These are phyloP conservation scores for Chromobotia macracanthus DNA, from an alignment of 2,797 vertebrate genomes.

Conservation along the genomic window DNA sequence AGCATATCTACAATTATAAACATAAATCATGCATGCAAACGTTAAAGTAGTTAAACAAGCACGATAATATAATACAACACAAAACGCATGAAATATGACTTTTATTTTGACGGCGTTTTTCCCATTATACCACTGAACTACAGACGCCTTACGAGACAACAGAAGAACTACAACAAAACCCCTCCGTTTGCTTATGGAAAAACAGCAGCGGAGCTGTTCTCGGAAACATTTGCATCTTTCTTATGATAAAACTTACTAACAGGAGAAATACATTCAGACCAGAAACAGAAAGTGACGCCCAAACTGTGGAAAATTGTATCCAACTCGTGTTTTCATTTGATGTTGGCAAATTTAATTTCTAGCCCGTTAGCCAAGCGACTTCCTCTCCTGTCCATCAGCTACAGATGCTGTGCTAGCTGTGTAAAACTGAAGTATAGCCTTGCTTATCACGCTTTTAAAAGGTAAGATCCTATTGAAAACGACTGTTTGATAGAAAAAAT, in stretches of 20 bases:
- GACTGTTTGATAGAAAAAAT: not conserved
- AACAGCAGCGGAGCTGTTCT: conserved; percentile 23
- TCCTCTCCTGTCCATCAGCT: conserved; percentile 8
- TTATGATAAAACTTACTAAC: not conserved
- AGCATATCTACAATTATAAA: not conserved
- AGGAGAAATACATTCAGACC: not conserved
- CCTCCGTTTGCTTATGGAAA: conserved; percentile 39
- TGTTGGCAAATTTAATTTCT: not conserved
- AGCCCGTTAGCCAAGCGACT: conserved; percentile 31
- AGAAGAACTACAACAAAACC: conserved; percentile 29
- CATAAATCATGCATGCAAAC: too few species aligned
- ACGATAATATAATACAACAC: not conserved
- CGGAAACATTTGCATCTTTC: not conserved
- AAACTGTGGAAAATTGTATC: not conserved
- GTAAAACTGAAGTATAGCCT: conserved; percentile 13
- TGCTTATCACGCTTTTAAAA: conserved; percentile 14
- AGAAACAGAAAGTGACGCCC: not conserved
- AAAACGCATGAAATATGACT: not conserved
- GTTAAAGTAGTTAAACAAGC: not conserved
- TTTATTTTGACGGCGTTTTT: conserved; percentile 19
- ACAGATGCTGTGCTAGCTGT: conserved; percentile 3
- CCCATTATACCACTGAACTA: conserved; percentile 2
- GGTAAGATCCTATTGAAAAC: not conserved
- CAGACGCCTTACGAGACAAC: conserved; percentile 11
- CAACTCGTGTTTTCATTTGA: not conserved